Evolutionary conservation across 2,113 vertebrate species (phyloP).

Genomic region (Theropithecus gelada): DNA sequence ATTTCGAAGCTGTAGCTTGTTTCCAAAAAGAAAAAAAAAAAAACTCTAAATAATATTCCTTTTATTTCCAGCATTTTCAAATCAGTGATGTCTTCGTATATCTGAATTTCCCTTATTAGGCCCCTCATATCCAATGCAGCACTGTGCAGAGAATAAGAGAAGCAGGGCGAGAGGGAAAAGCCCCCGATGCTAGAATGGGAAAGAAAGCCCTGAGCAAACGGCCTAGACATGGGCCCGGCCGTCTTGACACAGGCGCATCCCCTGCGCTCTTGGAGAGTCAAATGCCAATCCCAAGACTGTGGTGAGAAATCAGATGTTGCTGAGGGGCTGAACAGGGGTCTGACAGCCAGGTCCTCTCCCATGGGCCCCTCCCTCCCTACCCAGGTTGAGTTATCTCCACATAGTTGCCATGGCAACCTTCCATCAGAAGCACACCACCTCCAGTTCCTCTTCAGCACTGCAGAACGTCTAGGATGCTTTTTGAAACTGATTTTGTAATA

Average conservation of each 20-base stretch:
- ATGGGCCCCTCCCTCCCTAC: neutral
- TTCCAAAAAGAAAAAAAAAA: neutral
- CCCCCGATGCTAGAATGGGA: neutral
- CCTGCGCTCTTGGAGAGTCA: neutral
- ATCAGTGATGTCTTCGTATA: neutral
- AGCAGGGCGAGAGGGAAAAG: neutral
- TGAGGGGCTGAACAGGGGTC: neutral
- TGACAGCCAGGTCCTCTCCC: neutral
- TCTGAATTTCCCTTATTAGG: neutral
- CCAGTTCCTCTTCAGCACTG: constrained; percentile 9
- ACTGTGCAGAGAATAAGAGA: neutral
- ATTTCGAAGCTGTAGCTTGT: neutral
- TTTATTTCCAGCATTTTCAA: neutral
- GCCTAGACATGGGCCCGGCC: neutral
- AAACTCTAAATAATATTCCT: neutral
- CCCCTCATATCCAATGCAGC: neutral
- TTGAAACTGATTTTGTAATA: constrained; percentile 29
- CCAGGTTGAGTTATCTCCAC: constrained; percentile 60
- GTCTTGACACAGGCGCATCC: neutral
- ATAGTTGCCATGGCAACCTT: constrained; percentile 79
- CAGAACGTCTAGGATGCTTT: constrained; percentile 81
- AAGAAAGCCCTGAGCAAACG: neutral
- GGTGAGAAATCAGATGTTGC: neutral
- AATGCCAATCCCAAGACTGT: neutral
- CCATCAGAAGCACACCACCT: constrained; percentile 57